Evolutionary conservation across 2,113 vertebrate species (phyloP).

Genomic region (Apodemus speciosus): DNA sequence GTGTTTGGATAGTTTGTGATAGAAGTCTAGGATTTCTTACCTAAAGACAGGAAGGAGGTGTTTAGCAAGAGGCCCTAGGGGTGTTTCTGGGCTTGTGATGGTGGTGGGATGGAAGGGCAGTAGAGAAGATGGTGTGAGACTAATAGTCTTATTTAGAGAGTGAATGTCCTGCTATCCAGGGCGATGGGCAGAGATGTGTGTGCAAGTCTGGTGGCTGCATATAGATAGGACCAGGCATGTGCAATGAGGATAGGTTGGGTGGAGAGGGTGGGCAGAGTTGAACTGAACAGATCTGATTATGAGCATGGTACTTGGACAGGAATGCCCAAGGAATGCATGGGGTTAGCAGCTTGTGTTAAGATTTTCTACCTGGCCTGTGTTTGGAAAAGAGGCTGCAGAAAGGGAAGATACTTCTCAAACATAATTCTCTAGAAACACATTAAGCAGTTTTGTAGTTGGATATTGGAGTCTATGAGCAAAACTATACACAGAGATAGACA

Average conservation of each 20-base stretch:
- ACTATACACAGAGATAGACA: no score
- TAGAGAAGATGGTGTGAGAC: neutral
- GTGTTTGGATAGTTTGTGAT: neutral
- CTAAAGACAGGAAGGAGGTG: neutral
- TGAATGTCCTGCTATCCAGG: neutral
- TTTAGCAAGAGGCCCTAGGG: neutral
- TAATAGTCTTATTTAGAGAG: neutral
- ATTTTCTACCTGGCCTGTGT: neutral
- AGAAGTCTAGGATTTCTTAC: no score
- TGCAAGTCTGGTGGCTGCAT: neutral
- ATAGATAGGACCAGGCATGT: neutral
- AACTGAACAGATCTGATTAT: neutral
- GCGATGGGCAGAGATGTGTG: neutral
- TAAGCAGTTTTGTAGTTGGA: no score
- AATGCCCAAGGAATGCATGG: neutral
- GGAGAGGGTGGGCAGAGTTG: neutral
- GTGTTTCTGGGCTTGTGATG: no score
- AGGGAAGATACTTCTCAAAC: no score
- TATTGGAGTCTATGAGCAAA: no score
- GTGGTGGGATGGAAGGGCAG: neutral
- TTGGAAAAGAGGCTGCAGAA: neutral
- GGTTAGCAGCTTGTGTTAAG: neutral
- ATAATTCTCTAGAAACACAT: no score
- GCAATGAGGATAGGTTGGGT: no score
- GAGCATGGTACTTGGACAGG: neutral